phyloP scores from a whole-genome alignment of 2,888 invertebrate species.

The Aquatica leii region DNA sequence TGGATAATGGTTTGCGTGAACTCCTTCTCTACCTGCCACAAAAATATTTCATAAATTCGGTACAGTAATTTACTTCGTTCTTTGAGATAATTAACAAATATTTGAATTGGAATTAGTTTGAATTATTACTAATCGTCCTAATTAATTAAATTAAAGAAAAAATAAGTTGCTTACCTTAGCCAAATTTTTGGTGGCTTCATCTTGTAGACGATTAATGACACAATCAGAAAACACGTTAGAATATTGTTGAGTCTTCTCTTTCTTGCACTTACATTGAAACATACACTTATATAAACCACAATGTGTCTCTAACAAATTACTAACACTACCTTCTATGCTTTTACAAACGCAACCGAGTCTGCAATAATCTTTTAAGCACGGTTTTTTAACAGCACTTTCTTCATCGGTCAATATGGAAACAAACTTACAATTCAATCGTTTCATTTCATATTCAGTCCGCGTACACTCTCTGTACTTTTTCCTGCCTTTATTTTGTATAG shows the following conservation, averaged over 20 bases:
- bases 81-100: too few species aligned
- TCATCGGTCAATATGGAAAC: constrained; percentile 62
- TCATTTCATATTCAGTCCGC: constrained; percentile 62
- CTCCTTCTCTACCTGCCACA: constrained; percentile 67
- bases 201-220: constrained; percentile 59
- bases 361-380: constrained; percentile 67
- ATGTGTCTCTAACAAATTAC: constrained; percentile 62
- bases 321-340: constrained; percentile 63
- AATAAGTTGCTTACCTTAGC: constrained; percentile 64
- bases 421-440: constrained; percentile 71
- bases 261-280: constrained; percentile 66
- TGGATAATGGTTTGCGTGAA: constrained; percentile 76
- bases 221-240: constrained; percentile 53
- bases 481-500: constrained; percentile 14
- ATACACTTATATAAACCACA: constrained; percentile 71
- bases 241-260: constrained; percentile 49
- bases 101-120: too few species aligned
- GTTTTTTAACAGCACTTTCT: constrained; percentile 49
- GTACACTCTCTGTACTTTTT: constrained; percentile 25
- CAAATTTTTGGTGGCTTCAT: constrained; percentile 64
- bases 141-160: too few species aligned
- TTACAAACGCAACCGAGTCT: constrained; percentile 73
- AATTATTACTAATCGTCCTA: too few species aligned
- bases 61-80: too few species aligned
- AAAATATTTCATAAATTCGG: too few species aligned